Evolutionary conservation across 35 echinoderm and acorn worm species (phyloP), one percentile per base, ranked within the genome.

Genomic region (Ophioderma brevispina): DNA sequence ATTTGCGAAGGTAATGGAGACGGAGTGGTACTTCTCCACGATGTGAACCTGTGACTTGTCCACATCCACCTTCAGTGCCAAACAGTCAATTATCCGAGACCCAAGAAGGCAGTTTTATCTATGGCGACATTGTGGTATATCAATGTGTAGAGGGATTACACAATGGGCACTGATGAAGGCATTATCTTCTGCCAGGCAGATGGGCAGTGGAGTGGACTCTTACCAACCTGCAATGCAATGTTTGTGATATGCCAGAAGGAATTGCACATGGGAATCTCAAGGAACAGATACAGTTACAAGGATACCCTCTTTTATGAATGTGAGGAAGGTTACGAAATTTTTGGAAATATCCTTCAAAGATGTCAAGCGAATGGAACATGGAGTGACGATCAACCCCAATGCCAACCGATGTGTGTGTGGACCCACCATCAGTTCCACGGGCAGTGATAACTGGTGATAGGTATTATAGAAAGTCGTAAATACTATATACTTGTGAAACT

Each of bases 291-390:
- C 28, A 30, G 28, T 4, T 70, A 15, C 23, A 3, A 70, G n/a
- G 59, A 70, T 70, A 70, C 59, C 2, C 6, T 70, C 10, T 70
- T 25, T 1, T 70, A 70, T 70, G 59, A 25, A 25, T 92, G 92
- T 37, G 32, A 75, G 0, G 88, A 90, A 23, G 92, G 92, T 19
- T 90, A 85, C 50, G 6, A 38, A 6, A 75, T 90, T 0, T 37
- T 34, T 2, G 92, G 92, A 31, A 64, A 36, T 4, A 38, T 38
- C 14, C 52, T 25, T 21, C 46, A 83, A 30, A 81, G 36, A 3
- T 94, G 92, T 70, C 38, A 52, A 4, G 64, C 81, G 33, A 77
- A 85, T 75, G 92, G 92, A 42, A 30, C 35, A 40, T 94, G 92
- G 92, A 86, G 43, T 43, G 28, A 25, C n/a, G 40, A 46, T 1